Conservation (phyloP, 2,888 invertebrate species). For the Philonicus albiceps region DNA sequence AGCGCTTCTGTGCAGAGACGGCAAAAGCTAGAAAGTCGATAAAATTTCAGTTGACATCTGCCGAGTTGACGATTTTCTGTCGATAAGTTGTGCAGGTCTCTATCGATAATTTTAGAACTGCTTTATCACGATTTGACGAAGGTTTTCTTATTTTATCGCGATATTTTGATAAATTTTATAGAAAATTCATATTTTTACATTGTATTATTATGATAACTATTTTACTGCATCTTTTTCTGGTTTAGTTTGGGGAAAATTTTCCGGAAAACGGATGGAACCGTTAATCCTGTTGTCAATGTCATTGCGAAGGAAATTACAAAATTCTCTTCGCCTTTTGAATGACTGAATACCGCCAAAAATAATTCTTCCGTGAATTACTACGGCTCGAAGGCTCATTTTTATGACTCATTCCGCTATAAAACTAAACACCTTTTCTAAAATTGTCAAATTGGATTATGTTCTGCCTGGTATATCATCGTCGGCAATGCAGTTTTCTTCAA, state of each 20-base stretch:
- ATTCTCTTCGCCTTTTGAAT: neutral
- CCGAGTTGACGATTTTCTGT: neutral
- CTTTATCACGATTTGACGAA: neutral
- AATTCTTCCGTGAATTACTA: neutral
- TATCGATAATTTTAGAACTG: neutral
- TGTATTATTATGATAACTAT: neutral
- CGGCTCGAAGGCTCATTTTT: neutral
- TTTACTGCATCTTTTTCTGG: neutral
- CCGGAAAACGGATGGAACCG: neutral
- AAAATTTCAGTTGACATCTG: conserved; percentile 9
- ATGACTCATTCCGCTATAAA: neutral
- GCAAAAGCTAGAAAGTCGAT: conserved; percentile 28
- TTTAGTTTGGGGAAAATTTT: neutral
- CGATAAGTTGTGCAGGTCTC: neutral
- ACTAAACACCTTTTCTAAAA: neutral
- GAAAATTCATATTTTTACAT: neutral
- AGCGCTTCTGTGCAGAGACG: conserved; percentile 17
- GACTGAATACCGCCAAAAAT: neutral
- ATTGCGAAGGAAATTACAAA: neutral
- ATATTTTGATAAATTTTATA: neutral
- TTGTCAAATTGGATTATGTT: neutral
- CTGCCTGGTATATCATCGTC: neutral
- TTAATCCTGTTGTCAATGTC: neutral
- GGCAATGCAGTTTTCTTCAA: neutral
- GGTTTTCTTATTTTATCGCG: neutral